These are phyloP conservation scores for Lates calcarifer DNA, from an alignment of 2,113 vertebrate genomes.

Conservation along the genomic window DNA sequence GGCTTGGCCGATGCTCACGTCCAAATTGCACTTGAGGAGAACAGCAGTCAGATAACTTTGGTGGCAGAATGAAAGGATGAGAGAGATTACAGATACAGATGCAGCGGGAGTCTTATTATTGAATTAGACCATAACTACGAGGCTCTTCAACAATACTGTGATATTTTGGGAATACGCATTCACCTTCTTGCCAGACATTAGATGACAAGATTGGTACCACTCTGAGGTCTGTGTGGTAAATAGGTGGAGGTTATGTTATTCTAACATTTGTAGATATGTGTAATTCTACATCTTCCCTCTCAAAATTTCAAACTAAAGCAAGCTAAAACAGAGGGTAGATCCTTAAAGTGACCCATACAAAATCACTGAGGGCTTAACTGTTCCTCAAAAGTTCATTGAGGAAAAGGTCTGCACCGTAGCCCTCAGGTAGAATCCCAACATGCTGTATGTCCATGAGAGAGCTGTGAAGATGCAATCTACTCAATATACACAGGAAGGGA, in stretches of 20 bases:
- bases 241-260: background rate
- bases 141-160: background rate
- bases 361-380: background rate
- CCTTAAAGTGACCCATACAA: background rate
- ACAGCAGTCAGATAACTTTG: slow-evolving; percentile 19
- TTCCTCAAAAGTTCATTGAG: background rate
- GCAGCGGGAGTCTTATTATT: background rate
- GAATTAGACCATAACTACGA: background rate
- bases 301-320: background rate
- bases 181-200: too few species aligned
- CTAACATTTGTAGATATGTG: background rate
- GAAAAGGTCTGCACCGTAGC: background rate
- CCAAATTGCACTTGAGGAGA: slow-evolving; percentile 25
- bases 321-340: background rate
- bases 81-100: slow-evolving; percentile 13
- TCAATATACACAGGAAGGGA: background rate
- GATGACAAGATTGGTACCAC: background rate
- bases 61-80: slow-evolving; percentile 9
- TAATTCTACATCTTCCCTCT: background rate
- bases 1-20: slow-evolving; percentile 16
- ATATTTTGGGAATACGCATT: background rate
- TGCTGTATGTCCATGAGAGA: background rate
- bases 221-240: too few species aligned
- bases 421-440: background rate
- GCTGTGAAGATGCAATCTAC: slow-evolving; percentile 1